These are phyloP conservation scores for Dreissena rostriformis DNA, from an alignment of 1,140 invertebrate species.

Conservation along the genomic window DNA sequence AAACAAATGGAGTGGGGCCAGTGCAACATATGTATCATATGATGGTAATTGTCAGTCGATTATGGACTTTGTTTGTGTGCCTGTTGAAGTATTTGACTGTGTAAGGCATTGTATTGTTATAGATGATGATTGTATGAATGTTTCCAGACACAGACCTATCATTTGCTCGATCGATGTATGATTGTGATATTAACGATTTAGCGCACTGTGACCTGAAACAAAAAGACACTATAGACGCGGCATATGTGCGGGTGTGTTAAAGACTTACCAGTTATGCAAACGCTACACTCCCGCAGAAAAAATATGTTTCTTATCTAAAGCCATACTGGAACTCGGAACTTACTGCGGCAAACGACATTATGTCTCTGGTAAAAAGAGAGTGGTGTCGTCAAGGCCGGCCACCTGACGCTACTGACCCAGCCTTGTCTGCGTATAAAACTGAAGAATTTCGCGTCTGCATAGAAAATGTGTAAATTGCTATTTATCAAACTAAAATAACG, in stretches of 20 bases:
- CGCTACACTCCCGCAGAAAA: neutral
- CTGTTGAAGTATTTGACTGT: neutral
- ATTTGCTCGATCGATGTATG: neutral
- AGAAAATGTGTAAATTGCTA: neutral
- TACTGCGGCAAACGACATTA: neutral
- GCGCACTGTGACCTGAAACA: neutral
- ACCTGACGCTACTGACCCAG: neutral
- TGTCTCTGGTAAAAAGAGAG: neutral
- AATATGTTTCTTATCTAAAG: neutral
- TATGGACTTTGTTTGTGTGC: slow-evolving; percentile 2
- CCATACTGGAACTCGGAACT: neutral
- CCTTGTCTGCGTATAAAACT: slow-evolving; percentile 4
- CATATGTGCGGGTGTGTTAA: neutral
- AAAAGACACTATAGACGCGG: neutral
- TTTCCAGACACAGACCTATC: slow-evolving; percentile 26
- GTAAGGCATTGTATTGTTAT: neutral
- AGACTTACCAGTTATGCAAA: neutral
- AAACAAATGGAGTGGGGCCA: too few relatives aligned
- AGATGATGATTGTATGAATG: slow-evolving; percentile 14
- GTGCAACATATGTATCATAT: too few relatives aligned
- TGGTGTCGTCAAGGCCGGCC: slow-evolving; percentile 17
- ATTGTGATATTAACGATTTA: neutral
- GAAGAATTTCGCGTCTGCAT: slow-evolving; percentile 7
- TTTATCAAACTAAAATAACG: neutral
- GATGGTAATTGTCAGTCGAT: neutral